These are phyloP conservation scores for Serranus cabrilla DNA, from an alignment of 2,797 vertebrate genomes.

Conservation along the genomic window DNA sequence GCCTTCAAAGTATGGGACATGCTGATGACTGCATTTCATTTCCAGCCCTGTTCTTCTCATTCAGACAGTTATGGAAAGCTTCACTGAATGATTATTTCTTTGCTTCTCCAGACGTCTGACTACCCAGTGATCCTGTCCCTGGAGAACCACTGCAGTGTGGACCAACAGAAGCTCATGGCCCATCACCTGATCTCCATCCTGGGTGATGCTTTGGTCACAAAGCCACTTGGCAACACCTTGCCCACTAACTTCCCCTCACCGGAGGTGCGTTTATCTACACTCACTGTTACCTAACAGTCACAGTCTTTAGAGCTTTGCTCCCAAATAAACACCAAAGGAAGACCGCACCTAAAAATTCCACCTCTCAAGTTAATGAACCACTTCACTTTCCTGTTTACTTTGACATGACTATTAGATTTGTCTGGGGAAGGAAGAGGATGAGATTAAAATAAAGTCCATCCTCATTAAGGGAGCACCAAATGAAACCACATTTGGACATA, in stretches of 20 bases:
- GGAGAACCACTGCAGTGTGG: constrained; percentile 95
- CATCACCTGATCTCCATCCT: constrained; percentile 89
- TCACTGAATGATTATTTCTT: neutral
- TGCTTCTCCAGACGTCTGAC: constrained; percentile 87
- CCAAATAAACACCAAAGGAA: constrained; percentile 16
- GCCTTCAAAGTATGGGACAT: constrained; percentile 92
- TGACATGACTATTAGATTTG: constrained; percentile 22
- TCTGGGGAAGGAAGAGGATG: constrained; percentile 29
- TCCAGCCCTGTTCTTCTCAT: neutral
- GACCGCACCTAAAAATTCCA: constrained; percentile 35
- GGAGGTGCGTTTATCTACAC: constrained; percentile 83
- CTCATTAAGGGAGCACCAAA: constrained; percentile 36
- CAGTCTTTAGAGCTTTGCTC: neutral
- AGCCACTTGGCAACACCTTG: constrained; percentile 83
- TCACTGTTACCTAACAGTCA: neutral
- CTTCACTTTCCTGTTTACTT: constrained; percentile 55
- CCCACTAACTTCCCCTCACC: constrained; percentile 91
- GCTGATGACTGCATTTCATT: neutral
- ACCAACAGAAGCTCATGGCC: constrained; percentile 94
- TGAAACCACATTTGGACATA: neutral
- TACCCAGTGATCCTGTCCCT: constrained; percentile 97
- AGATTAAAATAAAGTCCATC: constrained; percentile 19
- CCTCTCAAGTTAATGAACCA: constrained; percentile 25
- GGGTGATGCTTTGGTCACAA: constrained; percentile 88
- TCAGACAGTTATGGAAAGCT: neutral